Base-by-base conservation (phyloP, 1,140 invertebrate species). In the Drosophila paulistorum region DNA sequence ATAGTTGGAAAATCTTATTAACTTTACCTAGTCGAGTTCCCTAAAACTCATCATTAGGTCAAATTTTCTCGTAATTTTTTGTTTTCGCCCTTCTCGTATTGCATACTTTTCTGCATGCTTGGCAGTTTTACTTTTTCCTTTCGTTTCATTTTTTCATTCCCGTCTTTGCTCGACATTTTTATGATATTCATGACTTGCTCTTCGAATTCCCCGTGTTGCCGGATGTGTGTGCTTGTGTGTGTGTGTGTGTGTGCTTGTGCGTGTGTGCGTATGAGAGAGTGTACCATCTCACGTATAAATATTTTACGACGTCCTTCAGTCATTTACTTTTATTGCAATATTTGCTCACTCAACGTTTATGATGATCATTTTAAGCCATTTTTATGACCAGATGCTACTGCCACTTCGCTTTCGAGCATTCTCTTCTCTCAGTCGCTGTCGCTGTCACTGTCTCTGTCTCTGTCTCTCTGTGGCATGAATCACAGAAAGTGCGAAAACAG, bases 241-340 rank as follows among this genome's bases (percentile, higher is more conserved):
- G 73, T 63, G 33, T 67, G 20, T 26, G 68, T 71, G 68, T 79
- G 48, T 55, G 41, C 1, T 17, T 51, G 39, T 48, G 45, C 48
- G 62, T 70, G 67, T 79, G 17, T 42, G 33, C 41, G 45, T 57
- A 55, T 70, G 70, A 76, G 14, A 7, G 45, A 20, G 45, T 64
- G 65, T 74, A 73, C 77, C 74, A 77, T 63, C 72, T 82, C 90
- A 91, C 90, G 90, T 91, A 91, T 91, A 91, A 90, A 91, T 91
- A 90, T 91, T 91, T 91, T 91, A 91, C 83, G 86, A 91, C 83
- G 90, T 91, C 90, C 90, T 91, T 91, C 86, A 91, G 90, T 91
- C 90, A 91, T 91, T 91, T 91, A 91, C 91, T 91, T 91, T 91
- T 91, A 91, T 91, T 91, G 90, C 90, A 91, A 91, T 91, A 90